These are phyloP conservation scores for Trinorchestia longiramus DNA, from an alignment of 1,140 invertebrate species.

Conservation along the genomic window DNA sequence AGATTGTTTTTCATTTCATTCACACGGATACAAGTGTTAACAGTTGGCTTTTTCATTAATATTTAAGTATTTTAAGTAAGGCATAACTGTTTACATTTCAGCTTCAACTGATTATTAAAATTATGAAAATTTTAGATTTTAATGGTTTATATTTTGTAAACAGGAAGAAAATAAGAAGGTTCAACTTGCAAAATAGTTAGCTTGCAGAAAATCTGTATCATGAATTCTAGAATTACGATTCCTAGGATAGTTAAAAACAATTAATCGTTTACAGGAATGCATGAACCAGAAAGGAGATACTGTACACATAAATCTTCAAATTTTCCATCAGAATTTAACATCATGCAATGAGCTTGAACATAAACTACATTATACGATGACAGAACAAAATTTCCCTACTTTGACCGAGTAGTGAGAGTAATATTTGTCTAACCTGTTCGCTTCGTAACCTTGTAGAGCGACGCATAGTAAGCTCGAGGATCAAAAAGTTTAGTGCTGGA, in stretches of 20 bases:
- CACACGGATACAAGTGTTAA: background rate
- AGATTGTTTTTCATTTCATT: too few species aligned
- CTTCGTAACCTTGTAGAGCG: background rate
- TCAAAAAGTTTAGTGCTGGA: background rate
- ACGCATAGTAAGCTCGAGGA: background rate
- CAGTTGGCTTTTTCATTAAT: background rate
- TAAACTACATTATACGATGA: background rate
- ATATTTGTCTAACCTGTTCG: slow-evolving; percentile 22
- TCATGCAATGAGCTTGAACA: background rate
- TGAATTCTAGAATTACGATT: background rate
- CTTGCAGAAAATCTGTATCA: background rate
- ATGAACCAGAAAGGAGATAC: background rate
- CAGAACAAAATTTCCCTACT: background rate
- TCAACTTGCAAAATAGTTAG: background rate
- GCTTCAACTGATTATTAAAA: background rate
- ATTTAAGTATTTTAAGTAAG: background rate
- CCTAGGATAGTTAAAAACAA: background rate
- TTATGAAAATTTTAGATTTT: background rate
- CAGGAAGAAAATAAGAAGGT: background rate
- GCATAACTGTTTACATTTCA: background rate
- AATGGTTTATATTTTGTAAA: too few species aligned
- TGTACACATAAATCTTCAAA: background rate
- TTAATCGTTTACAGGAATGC: background rate
- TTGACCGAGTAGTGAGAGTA: background rate
- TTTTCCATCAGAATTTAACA: background rate